Conservation (phyloP, 1,140 invertebrate species). For the Euwallacea fornicatus region DNA sequence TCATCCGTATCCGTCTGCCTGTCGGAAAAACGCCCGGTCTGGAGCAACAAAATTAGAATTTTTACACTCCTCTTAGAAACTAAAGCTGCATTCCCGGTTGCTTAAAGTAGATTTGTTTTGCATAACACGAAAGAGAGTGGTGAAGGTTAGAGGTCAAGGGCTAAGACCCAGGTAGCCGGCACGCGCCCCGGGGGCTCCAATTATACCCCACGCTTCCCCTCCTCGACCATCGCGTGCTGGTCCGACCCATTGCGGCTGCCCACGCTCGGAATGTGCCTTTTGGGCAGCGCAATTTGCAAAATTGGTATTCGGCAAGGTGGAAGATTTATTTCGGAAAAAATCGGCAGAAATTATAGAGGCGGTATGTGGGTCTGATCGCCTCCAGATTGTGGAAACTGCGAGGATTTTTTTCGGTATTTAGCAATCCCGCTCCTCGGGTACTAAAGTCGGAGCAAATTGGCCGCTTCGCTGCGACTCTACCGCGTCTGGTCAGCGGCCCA, state of each 20-base stretch:
- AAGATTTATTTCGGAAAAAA: conserved; percentile 1
- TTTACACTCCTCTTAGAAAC: too few relatives aligned
- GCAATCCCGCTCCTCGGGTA: too few relatives aligned
- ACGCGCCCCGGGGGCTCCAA: conserved; percentile 22
- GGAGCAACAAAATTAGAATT: too few relatives aligned
- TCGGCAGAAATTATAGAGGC: not conserved
- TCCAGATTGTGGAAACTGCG: too few relatives aligned
- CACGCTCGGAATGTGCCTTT: conserved; percentile 3
- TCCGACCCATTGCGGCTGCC: not conserved
- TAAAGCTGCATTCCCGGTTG: too few relatives aligned
- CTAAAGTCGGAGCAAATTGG: too few relatives aligned
- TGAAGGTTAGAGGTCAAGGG: conserved; percentile 24
- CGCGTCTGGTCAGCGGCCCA: not conserved
- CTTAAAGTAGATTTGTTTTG: too few relatives aligned
- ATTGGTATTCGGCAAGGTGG: not conserved
- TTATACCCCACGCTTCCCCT: conserved; percentile 13
- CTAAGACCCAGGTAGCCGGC: conserved; percentile 29
- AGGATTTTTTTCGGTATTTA: too few relatives aligned
- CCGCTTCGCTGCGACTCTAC: too few relatives aligned
- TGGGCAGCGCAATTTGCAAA: conserved; percentile 2
- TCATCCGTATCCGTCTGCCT: not conserved
- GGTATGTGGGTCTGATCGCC: too few relatives aligned
- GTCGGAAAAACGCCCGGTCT: not conserved
- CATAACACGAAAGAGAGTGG: not conserved
- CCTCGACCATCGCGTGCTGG: conserved; percentile 26